A percentile compares a stretch with the other conserved stretches of the same genome.
Conservation (phyloP, 2,797 vertebrate genomes). For the Girardinus metallicus region DNA sequence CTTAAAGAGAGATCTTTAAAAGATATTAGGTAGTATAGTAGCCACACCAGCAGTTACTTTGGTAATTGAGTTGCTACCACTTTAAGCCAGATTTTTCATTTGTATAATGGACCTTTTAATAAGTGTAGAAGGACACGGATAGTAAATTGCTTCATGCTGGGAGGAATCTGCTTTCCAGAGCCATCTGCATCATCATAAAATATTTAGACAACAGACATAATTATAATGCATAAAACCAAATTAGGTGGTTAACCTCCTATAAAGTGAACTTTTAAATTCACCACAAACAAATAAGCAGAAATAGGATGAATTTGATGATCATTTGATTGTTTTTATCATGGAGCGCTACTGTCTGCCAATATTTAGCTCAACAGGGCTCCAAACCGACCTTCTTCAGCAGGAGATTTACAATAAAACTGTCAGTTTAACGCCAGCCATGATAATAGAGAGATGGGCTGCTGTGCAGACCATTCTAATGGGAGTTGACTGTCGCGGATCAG, state of each 20-base stretch:
- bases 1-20: background rate
- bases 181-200: background rate
- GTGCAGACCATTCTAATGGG: slow-evolving; percentile 76
- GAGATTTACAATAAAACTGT: slow-evolving; percentile 78
- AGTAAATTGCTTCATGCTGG: background rate
- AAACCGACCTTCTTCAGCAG: slow-evolving; percentile 68
- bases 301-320: slow-evolving; percentile 54
- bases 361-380: slow-evolving; percentile 69
- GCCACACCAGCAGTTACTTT: background rate
- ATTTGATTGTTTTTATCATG: slow-evolving; percentile 62
- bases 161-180: background rate
- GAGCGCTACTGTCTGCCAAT: slow-evolving; percentile 57
- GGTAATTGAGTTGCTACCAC: background rate
- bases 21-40: background rate
- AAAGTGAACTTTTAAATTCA: slow-evolving; percentile 9
- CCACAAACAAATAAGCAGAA: slow-evolving; percentile 20
- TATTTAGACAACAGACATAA: background rate
- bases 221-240: background rate
- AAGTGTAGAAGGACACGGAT: background rate
- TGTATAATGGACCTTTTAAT: background rate
- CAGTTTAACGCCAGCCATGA: slow-evolving; percentile 72
- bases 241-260: background rate
- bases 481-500: slow-evolving; percentile 79
- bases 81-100: background rate
- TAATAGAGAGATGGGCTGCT: slow-evolving; percentile 79